Evolutionary conservation across 2,797 vertebrate species (phyloP).

Genomic region (Chiroxiphia lanceolata): DNA sequence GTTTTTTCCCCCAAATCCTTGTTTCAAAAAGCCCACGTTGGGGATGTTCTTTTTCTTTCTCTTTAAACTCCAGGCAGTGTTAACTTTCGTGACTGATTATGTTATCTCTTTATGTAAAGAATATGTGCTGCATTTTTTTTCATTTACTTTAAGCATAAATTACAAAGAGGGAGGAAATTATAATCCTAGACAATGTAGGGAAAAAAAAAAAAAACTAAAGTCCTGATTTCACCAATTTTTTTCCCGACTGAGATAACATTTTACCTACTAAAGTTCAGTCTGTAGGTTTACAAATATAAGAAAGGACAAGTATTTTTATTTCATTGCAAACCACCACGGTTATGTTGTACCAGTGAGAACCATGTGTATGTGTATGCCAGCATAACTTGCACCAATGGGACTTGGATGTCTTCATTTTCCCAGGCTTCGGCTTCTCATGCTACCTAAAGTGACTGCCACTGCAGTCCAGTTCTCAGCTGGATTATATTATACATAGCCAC

Average conservation of each 20-base stretch:
- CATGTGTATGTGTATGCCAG: accelerated
- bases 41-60: neutral
- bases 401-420: neutral
- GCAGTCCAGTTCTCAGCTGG: neutral
- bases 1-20: neutral
- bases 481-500: neutral
- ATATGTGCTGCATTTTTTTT: neutral
- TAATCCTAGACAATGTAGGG: neutral
- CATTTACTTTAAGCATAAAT: neutral
- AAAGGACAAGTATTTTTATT: neutral
- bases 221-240: neutral
- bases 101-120: neutral
- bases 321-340: neutral
- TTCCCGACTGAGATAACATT: neutral
- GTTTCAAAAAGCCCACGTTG: neutral
- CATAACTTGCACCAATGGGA: neutral
- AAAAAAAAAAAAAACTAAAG: neutral
- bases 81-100: neutral
- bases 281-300: neutral
- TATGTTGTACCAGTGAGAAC: accelerated
- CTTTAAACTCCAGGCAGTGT: neutral
- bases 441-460: neutral
- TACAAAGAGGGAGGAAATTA: neutral
- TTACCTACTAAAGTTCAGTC: neutral
- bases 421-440: neutral